Base-by-base conservation (phyloP, 2,113 vertebrate species). In the Dasyprocta punctata region DNA sequence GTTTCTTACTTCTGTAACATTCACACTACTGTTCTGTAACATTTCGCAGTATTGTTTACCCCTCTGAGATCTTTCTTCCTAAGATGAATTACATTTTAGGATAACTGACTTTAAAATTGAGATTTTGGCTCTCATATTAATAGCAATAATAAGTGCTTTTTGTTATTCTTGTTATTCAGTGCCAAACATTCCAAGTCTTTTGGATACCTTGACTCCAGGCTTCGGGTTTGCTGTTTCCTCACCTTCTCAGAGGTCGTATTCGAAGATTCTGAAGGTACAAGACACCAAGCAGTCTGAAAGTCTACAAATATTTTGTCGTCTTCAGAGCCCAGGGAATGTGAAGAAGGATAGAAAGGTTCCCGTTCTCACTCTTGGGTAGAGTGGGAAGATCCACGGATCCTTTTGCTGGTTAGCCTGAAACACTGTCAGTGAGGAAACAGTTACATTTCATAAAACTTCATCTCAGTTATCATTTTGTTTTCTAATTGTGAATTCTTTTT, bases 221-320 rank as follows among this genome's bases (percentile, higher is more conserved):
- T 83, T 16, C 26, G 2, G 54, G 5, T 4, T 7, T 56, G 16
- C 24, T 1, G 2, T 54, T 47, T 41, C 26, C 49, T 82, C 0
- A 0, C 0, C 0, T 3, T 63, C 44, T 65, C 16, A 26, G 41
- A 82, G 3, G 36, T 44, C 16, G 33, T 49, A 20, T 9, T 11
- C 36, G 9, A 22, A 71, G 22, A 12, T 38, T 30, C 4, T 0
- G 0, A 54, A 36, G 49, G 4, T 11, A 65, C 17, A 1, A 10
- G 33, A 11, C 8, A 0, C 4, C 7, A 0, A 13, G 2, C 1
- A 26, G 0, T 36, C 13, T 5, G 44, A 77, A 19, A 38, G 41
- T 33, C 0, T 3, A 20, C 2, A 1, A 9, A 12, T 1, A 0
- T 4, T n/a, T 24, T 7, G 8, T 47, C 12, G 2, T 77, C 4